Evolutionary conservation across 1,140 invertebrate species (phyloP), one percentile per base, ranked within the genome.

Genomic region (Orius insidiosus): DNA sequence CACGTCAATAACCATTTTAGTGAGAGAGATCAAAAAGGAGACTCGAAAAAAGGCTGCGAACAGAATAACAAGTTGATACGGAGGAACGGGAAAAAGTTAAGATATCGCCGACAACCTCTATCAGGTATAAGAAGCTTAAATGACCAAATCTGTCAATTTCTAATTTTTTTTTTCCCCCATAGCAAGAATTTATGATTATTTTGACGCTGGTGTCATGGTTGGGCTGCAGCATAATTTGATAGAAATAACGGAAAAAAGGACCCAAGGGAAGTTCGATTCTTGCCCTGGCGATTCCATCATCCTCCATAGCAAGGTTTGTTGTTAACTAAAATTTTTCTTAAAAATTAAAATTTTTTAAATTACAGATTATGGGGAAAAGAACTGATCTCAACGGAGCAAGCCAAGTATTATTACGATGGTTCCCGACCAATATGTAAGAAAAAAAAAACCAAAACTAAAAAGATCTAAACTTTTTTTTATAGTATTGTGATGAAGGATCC

Each of bases 1-100:
- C 92, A 96, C 58, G 88, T 95, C 8, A 94, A 96, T 64, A 75
- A 80, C 55, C 92, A 96, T 60, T 95, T 95, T 63, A 81, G 71
- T 62, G 70, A 68, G 43, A 63, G 67, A 38, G 66, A 70, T 51
- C 72, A 70, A 39, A 74, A 76, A 55, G 71, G 67, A 45, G 50
- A 46, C 36, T 59, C 65, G 1, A 80, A 74, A 59, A 77, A 78
- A 56, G 74, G 75, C 35, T 68, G 75, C 38, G 76, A 80, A 45
- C 71, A 68, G 37, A 68, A 70, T 11, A 71, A 75, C 8, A 90
- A 90, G 59, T 63, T 87, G 44, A 73, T 86, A 48, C 72, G 81
- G 45, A 76, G 84, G 55, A 87, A 86, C 63, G 83, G 84, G 50
- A 85, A 88, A 62, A 85, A 81, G 57, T 65, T 87, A 53, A 72